A percentile compares a stretch with the other conserved stretches of the same genome.
Evolutionary conservation across 2,888 invertebrate species (phyloP).

Genomic region (Poecilus cupreus): DNA sequence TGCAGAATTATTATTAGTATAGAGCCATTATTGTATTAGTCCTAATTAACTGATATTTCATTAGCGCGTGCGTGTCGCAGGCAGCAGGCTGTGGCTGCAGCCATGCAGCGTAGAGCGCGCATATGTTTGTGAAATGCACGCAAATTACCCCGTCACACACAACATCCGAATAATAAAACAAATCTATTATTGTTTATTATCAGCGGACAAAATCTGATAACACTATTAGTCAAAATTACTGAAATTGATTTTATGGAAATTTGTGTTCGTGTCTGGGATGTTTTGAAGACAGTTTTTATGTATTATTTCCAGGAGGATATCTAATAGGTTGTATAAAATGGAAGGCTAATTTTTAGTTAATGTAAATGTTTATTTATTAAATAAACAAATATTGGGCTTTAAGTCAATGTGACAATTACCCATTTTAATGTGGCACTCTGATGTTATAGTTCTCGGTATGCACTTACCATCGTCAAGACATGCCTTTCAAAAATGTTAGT

Average conservation of each 20-base stretch:
- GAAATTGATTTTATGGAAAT: constrained; percentile 37
- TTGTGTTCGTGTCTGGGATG: neutral
- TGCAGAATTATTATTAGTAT: constrained; percentile 67
- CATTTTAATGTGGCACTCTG: too few species aligned
- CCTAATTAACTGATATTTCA: constrained; percentile 71
- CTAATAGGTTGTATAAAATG: too few species aligned
- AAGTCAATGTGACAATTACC: too few species aligned
- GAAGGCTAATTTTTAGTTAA: too few species aligned
- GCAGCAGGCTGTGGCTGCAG: constrained; percentile 24
- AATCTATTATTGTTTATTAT: constrained; percentile 49
- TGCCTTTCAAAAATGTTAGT: too few species aligned
- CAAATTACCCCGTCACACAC: constrained; percentile 39
- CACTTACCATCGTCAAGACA: too few species aligned
- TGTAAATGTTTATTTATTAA: too few species aligned
- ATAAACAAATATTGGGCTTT: too few species aligned
- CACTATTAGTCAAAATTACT: constrained; percentile 45
- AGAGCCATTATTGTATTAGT: constrained; percentile 70
- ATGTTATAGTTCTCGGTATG: too few species aligned
- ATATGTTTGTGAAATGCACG: constrained; percentile 48
- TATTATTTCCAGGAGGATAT: neutral
- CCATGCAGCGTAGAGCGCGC: neutral
- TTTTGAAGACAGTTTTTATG: neutral
- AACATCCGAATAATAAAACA: constrained; percentile 46
- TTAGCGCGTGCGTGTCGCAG: constrained; percentile 67
- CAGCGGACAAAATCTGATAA: constrained; percentile 42